Evolutionary conservation across 2,888 invertebrate species (phyloP), one percentile per base, ranked within the genome.

Genomic region (Glyphotaelius pellucidus): DNA sequence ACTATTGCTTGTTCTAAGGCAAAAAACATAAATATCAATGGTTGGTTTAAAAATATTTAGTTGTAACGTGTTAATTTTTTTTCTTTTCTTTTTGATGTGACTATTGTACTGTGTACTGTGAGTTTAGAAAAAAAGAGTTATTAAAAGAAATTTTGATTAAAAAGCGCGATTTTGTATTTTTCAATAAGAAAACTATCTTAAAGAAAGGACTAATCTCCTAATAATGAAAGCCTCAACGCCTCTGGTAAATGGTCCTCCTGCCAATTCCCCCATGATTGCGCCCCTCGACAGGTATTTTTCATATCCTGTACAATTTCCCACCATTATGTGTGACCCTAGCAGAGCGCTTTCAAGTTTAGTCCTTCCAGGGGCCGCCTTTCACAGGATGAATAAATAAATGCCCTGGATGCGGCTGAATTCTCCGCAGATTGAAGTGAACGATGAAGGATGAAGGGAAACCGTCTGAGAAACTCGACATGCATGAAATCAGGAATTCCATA

Each of bases 281-380:
- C 25, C 81, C 19, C 81, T 81, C 19, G 67, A 32, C 31, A 31
- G 85, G 86, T 86, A 86, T 86, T 86, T 80, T 86, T 86, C 38
- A 86, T 86, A 86, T 86, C 86, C 42, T 42, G 38, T n/a, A 42
- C 47, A 86, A 86, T 86, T 86, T 86, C 86, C 86, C 32, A 5
- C 47, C 86, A 42, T 42, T 42, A 42, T 35, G 86, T 12, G 38
- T 35, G 86, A 30, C 86, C 86, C n/a, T 86, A 14, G 3, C 14
- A n/a, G 19, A 85, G 14, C 30, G 30, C 30, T 81, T 81, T 47
- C 47, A 47, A 47, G 47, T 47, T 31, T 0, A 31, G 32, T 32
- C 31, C 30, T 67, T 67, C 67, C 67, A 67, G 67, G 25, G 2
- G 67, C 67, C 67, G 67, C 67, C 67, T n/a, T 67, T 81, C 81